These are phyloP conservation scores for Agrypnus murinus DNA, from an alignment of 2,888 invertebrate species.

Conservation along the genomic window DNA sequence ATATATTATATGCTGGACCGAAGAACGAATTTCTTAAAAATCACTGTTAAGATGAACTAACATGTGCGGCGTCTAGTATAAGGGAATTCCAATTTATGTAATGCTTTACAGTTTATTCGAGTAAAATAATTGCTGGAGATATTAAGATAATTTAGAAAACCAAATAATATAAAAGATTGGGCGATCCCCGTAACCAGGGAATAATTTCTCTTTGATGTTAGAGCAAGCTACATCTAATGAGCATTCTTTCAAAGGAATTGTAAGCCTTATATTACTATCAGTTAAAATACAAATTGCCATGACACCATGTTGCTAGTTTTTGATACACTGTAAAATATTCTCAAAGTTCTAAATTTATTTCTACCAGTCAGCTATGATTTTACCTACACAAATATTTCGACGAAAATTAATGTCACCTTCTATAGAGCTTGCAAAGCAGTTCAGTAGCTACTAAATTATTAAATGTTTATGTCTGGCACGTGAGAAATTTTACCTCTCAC, in stretches of 20 bases:
- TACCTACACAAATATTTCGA: background rate
- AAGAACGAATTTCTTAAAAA: no score
- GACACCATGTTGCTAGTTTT: background rate
- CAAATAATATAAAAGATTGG: background rate
- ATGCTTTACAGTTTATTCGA: no score
- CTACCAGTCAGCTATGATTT: background rate
- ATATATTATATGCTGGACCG: no score
- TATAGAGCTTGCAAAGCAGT: background rate
- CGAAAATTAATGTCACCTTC: constrained; percentile 7
- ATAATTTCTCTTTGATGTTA: constrained; percentile 13
- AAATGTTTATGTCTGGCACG: constrained; percentile 8
- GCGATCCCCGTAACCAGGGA: background rate
- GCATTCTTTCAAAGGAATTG: background rate
- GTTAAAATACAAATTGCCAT: background rate
- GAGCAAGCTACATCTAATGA: background rate
- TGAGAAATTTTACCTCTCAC: constrained; percentile 17
- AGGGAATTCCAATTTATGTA: no score
- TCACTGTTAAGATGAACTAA: no score
- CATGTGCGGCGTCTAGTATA: no score
- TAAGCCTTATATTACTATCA: background rate
- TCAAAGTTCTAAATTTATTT: background rate
- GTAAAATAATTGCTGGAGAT: no score
- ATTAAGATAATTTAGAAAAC: no score
- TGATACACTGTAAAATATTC: background rate
- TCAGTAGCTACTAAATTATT: background rate